Conservation (phyloP, 2,888 invertebrate species). For the Netelia inedita region DNA sequence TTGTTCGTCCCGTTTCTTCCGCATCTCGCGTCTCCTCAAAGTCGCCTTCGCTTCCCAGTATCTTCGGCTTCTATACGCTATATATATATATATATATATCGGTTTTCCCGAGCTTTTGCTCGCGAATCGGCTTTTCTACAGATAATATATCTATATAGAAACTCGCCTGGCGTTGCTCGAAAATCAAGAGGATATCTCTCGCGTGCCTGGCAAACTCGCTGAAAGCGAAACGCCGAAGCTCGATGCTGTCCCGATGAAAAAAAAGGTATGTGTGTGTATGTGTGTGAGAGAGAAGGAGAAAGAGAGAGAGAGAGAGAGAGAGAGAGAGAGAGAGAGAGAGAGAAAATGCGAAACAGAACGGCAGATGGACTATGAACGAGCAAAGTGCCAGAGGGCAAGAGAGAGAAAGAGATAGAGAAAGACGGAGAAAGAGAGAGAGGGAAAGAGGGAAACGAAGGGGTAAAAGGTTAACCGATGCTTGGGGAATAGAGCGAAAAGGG, state of each 20-base stretch:
- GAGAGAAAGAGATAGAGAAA: not conserved
- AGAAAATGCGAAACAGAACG: not conserved
- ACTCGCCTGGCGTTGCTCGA: slow-evolving; percentile 60
- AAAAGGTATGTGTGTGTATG: not conserved
- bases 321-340: not conserved
- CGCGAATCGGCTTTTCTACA: slow-evolving; percentile 7
- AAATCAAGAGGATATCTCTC: slow-evolving; percentile 65
- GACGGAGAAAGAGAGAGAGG: not conserved
- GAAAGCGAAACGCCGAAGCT: slow-evolving; percentile 67
- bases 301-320: not conserved
- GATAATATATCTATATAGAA: slow-evolving; percentile 10
- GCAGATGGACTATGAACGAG: not conserved
- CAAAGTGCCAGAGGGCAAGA: not conserved
- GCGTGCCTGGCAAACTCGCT: slow-evolving; percentile 66
- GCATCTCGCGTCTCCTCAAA: slow-evolving; percentile 43
- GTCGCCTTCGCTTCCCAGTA: slow-evolving; percentile 43
- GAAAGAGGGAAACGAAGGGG: slow-evolving; percentile 36
- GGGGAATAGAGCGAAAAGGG: slow-evolving; percentile 36
- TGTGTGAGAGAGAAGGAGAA: not conserved
- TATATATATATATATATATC: slow-evolving; percentile 15
- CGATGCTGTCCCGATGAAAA: slow-evolving; percentile 26
- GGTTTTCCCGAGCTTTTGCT: slow-evolving; percentile 4
- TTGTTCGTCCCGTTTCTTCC: slow-evolving; percentile 43
- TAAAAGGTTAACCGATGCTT: slow-evolving; percentile 59
- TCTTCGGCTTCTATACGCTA: slow-evolving; percentile 26